phyloP scores from a whole-genome alignment of 2,888 invertebrate species.

The Octonoba sinensis region DNA sequence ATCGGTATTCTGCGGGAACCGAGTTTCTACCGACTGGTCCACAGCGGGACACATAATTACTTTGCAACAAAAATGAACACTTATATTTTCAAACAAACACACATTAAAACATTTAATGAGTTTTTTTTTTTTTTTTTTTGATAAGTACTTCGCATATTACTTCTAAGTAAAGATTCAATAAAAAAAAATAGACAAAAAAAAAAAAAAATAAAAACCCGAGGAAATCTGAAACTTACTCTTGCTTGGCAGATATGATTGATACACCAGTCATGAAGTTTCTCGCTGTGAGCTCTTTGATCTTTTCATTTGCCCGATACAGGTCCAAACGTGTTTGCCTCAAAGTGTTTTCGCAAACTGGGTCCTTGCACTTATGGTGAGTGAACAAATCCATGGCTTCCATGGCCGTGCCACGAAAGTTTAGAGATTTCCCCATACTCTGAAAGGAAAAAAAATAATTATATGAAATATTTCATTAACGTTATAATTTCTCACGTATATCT shows the following conservation, averaged over 20 bases:
- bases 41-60: no score
- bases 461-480: background rate
- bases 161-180: no score
- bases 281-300: slow-evolving; percentile 76
- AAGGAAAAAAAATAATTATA: slow-evolving; percentile 10
- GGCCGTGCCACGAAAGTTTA: slow-evolving; percentile 73
- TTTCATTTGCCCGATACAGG: slow-evolving; percentile 85
- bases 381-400: slow-evolving; percentile 70
- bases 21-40: no score
- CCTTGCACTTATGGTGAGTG: slow-evolving; percentile 76
- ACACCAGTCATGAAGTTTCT: slow-evolving; percentile 34
- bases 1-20: no score
- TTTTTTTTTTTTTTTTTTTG: no score
- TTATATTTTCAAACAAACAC: no score
- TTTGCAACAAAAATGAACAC: no score
- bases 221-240: slow-evolving; percentile 28
- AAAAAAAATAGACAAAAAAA: no score
- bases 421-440: slow-evolving; percentile 67
- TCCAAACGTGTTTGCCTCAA: slow-evolving; percentile 93
- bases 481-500: no score
- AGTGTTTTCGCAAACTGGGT: slow-evolving; percentile 84
- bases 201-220: no score
- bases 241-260: slow-evolving; percentile 8
- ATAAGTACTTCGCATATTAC: no score
- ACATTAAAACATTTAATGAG: no score